These are phyloP conservation scores for Cyprinodon brontotheroides DNA, from an alignment of 2,113 vertebrate species.

Conservation along the genomic window DNA sequence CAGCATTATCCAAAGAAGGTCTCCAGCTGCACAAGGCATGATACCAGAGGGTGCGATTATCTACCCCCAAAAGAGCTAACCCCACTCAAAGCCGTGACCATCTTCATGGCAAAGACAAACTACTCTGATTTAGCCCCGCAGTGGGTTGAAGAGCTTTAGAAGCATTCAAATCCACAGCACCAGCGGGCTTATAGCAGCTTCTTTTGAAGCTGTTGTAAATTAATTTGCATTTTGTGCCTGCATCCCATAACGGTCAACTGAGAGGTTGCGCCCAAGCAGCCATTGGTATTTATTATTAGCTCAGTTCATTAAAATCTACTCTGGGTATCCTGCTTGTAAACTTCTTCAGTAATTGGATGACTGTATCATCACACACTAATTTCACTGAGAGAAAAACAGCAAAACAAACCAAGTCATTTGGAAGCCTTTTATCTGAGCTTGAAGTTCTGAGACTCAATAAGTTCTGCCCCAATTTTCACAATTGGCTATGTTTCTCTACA, in stretches of 20 bases:
- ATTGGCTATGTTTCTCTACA: conserved; percentile 39
- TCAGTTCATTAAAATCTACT: conserved; percentile 39
- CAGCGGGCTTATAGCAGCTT: conserved; percentile 33
- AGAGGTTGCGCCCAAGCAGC: conserved; percentile 45
- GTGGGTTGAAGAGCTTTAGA: conserved; percentile 29
- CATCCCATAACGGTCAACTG: conserved; percentile 33
- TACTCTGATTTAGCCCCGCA: conserved; percentile 33
- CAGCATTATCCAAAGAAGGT: conserved; percentile 28
- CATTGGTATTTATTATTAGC: conserved; percentile 42
- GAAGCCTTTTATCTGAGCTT: conserved; percentile 62
- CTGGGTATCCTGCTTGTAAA: conserved; percentile 29
- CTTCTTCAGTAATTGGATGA: conserved; percentile 64
- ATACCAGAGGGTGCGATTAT: conserved; percentile 58
- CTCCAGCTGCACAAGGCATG: conserved; percentile 44
- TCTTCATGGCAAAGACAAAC: conserved; percentile 44
- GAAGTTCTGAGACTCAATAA: conserved; percentile 43
- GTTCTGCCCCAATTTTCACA: conserved; percentile 61
- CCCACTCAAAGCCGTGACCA: conserved; percentile 32
- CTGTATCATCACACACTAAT: conserved; percentile 62
- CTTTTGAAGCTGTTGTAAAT: conserved; percentile 45
- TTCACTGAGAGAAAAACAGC: conserved; percentile 61
- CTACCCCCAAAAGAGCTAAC: conserved; percentile 37
- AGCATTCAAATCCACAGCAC: conserved; percentile 32
- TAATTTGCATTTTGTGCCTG: conserved; percentile 41
- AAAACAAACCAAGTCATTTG: conserved; percentile 67